Evolutionary conservation across 1,140 invertebrate genomes (phyloP), one percentile per base, ranked within the genome.

Genomic region (Hestina assimilis): DNA sequence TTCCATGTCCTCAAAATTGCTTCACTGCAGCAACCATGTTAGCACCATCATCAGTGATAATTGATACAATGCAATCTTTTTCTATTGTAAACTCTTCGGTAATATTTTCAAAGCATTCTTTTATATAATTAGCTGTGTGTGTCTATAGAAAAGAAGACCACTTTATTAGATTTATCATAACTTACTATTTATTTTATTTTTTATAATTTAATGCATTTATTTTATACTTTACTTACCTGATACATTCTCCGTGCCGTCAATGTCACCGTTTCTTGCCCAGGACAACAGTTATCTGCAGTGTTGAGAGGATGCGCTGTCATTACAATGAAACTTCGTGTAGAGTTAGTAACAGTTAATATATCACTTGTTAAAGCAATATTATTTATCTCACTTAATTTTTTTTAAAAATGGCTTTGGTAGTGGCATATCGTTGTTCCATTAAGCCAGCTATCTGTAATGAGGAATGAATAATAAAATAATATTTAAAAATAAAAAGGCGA

Each of bases 21-120:
- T 45, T 43, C 21, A 55, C 59, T 43, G 52, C 46, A 28, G 59
- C 45, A 17, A 61, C 52, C 21, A 61, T 61, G 28, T 61, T 61
- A 45, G 51, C 38, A 45, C 59, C 59, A 40, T 52, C 51, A 41
- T 47, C 54, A 47, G 43, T 56, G 23, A 24, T 56, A 8, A 42
- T 56, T 19, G 53, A 56, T 41, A 31, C 8, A 4, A 51, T 51
- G 20, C 21, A 24, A 38, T 24, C 21, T 23, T 51, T 51, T 26
- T 51, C 48, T 58, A 35, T 51, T 35, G 47, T 45, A 19, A 51
- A 24, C 40, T 43, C 56, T 8, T 58, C 41, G 40, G 46, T 59
- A 51, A 35, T 59, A 33, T 38, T 51, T 40, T 23, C n/a, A n/a
- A n/a, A n/a, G n/a, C n/a, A n/a, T n/a, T n/a, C 2, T 12, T 31